Evolutionary conservation across 2,797 vertebrate genomes (phyloP).

Genomic region (Sandelia bainsii): DNA sequence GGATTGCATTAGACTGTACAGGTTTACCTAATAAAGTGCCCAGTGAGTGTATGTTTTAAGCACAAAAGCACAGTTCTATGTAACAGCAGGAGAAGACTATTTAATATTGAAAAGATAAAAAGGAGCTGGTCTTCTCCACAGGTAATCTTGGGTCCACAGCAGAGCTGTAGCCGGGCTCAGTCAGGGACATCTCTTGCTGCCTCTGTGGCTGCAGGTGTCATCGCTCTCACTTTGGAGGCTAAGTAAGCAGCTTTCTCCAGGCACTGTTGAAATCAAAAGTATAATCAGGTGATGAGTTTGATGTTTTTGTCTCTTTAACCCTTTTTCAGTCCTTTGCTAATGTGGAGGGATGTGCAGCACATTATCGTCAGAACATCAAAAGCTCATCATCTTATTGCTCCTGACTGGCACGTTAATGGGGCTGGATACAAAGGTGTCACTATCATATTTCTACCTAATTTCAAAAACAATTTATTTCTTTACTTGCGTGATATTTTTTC

Average conservation of each 20-base stretch:
- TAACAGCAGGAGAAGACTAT: background rate
- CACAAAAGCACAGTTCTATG: no score
- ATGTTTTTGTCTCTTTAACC: conserved; percentile 45
- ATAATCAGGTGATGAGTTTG: conserved; percentile 1
- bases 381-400: conserved; percentile 88
- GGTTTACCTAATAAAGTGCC: no score
- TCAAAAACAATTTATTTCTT: background rate
- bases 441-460: background rate
- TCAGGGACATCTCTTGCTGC: conserved; percentile 91
- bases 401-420: conserved; percentile 94
- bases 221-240: conserved; percentile 95
- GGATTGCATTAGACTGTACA: no score
- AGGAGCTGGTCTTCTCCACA: conserved; percentile 56
- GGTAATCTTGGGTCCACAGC: conserved; percentile 89
- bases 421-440: conserved; percentile 92
- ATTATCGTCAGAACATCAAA: conserved; percentile 94
- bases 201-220: conserved; percentile 94
- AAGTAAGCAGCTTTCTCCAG: conserved; percentile 87
- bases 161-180: conserved; percentile 88
- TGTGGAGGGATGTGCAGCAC: conserved; percentile 97
- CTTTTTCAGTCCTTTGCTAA: conserved; percentile 88
- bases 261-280: conserved; percentile 19
- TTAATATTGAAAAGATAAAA: background rate
- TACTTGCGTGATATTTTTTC: conserved; percentile 12
- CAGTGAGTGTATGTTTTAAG: no score